Percentiles rank a stretch among this genome's conserved stretches.
Evolutionary conservation across 2,797 vertebrate species (phyloP).

Genomic region (Hafferia zeledoni): DNA sequence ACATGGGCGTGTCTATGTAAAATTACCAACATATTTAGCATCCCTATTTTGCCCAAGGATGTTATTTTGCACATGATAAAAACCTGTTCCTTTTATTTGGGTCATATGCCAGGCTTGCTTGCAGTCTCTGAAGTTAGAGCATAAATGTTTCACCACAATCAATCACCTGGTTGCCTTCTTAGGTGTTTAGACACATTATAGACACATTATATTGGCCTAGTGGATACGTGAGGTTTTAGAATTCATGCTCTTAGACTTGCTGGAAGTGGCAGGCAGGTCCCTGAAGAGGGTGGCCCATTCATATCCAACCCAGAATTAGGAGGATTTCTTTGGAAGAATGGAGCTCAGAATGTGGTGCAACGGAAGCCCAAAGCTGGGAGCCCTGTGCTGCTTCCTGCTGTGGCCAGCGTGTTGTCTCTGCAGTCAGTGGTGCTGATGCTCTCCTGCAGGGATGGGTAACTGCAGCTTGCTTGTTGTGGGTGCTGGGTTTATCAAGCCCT

Average conservation of each 20-base stretch:
- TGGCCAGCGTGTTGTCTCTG: accelerated
- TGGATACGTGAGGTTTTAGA: not conserved
- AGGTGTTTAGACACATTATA: accelerated
- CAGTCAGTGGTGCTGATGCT: not conserved
- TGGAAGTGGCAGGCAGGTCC: not conserved
- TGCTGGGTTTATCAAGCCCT: not conserved
- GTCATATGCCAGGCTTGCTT: not conserved
- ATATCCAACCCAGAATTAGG: not conserved
- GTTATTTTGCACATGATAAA: not conserved
- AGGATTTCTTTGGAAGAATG: not conserved
- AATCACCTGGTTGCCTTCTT: not conserved
- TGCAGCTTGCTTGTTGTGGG: not conserved
- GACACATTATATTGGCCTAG: not conserved
- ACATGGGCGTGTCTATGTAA: not conserved
- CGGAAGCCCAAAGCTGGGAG: not conserved
- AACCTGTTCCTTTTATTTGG: not conserved
- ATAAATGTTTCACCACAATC: not conserved
- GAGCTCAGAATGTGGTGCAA: not conserved
- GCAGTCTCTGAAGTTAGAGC: not conserved
- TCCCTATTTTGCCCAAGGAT: not conserved
- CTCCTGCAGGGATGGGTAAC: not conserved
- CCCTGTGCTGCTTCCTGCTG: not conserved
- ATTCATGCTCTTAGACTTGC: not conserved
- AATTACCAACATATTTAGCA: not conserved
- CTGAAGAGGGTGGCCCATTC: not conserved